Conservation (phyloP, 2,113 vertebrate species). For the Hypomesus transpacificus region DNA sequence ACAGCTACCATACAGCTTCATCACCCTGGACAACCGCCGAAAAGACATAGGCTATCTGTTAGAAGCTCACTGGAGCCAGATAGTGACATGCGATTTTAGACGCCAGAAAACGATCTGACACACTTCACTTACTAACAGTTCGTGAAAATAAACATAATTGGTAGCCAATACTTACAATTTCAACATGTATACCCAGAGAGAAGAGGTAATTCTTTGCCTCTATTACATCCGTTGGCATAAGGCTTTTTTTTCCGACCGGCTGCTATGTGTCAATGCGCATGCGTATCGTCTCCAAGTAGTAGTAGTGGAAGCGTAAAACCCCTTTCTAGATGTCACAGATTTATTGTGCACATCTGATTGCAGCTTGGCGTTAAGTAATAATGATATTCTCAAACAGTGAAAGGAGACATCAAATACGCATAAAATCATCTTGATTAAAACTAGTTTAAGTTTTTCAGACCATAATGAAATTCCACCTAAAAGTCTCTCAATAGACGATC, state of each 20-base stretch:
- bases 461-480: too few relatives aligned
- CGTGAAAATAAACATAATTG: constrained; percentile 25
- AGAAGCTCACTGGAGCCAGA: constrained; percentile 46
- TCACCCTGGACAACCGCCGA: constrained; percentile 58
- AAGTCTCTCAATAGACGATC: too few relatives aligned
- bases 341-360: constrained; percentile 24
- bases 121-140: constrained; percentile 20
- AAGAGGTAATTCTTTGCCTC: constrained; percentile 76
- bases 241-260: constrained; percentile 66
- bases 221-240: constrained; percentile 79
- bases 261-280: constrained; percentile 75
- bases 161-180: constrained; percentile 74
- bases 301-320: constrained; percentile 62
- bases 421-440: too few relatives aligned
- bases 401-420: too few relatives aligned
- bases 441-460: too few relatives aligned
- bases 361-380: background rate
- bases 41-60: constrained; percentile 63
- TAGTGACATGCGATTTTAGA: constrained; percentile 59
- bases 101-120: constrained; percentile 32
- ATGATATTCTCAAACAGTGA: too few relatives aligned
- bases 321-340: constrained; percentile 46
- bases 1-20: constrained; percentile 49
- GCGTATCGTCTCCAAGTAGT: constrained; percentile 65
- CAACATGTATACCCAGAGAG: constrained; percentile 81